Evolutionary conservation across 2,797 vertebrate species (phyloP), one percentile per base, ranked within the genome.

Genomic region (Cynopterus sphinx): DNA sequence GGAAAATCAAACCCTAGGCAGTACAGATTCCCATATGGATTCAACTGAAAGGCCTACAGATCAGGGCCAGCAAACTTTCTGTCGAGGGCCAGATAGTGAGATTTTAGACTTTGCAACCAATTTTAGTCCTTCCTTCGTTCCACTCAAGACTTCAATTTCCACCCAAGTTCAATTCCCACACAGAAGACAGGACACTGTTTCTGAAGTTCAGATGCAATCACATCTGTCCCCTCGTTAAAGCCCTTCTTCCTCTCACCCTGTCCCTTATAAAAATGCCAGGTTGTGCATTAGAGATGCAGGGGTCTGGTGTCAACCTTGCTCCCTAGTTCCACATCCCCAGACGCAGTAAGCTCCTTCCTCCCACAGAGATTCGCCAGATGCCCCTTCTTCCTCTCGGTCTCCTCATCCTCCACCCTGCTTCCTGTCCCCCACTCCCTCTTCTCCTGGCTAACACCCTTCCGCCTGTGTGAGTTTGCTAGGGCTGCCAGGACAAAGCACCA

Each of bases 201-300:
- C 55, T n/a, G 22, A 71, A 55, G n/a, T 22, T 67, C 61, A 77
- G 24, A 19, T 22, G 22, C 57, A 13, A 15, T 12, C 3, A 0
- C 0, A 21, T 28, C 59, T 15, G 1, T n/a, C 17, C 33, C 65
- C 67, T 19, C 28, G 13, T n/a, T 22, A 57, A 78, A 75, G 10
- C 31, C 43, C 49, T 46, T 9, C 24, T 43, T 15, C 26, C 28
- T 7, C 36, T 8, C 55, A 36, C 19, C 2, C 6, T 4, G 28
- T n/a, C 73, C 31, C 39, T 22, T 6, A 1, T 8, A 15, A 9
- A 49, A 51, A 59, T 1, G 6, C 11, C 15, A 2, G 26, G 1
- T 12, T 3, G 8, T 1, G 19, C 26, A 6, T 24, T 4, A 17
- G 68, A 57, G 53, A 87, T 9, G 3, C 36, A 12, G 15, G 36